Percentiles rank a stretch among this genome's conserved stretches.
These are phyloP conservation scores for Tipula unca DNA, from an alignment of 2,888 invertebrate species.

Conservation along the genomic window DNA sequence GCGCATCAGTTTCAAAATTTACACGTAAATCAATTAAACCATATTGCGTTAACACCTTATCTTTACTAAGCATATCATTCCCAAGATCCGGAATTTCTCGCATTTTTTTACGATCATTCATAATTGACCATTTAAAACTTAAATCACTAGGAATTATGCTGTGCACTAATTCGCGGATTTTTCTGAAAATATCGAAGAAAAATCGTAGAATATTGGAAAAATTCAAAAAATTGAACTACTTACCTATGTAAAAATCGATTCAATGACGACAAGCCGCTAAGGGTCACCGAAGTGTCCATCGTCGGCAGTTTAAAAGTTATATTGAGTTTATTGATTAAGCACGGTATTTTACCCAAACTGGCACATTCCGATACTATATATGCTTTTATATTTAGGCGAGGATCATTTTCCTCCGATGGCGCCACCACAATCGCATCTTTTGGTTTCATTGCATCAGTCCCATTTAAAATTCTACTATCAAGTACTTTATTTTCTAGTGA, in stretches of 20 bases:
- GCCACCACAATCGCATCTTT: neutral
- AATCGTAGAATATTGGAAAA: neutral
- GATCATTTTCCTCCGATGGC: neutral
- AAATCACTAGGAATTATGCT: neutral
- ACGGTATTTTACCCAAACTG: neutral
- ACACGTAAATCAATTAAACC: neutral
- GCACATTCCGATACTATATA: neutral
- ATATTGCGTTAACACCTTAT: neutral
- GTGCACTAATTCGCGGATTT: neutral
- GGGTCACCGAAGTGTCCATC: neutral
- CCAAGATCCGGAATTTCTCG: neutral
- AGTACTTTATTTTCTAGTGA: neutral
- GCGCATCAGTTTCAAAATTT: neutral
- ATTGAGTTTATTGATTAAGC: neutral
- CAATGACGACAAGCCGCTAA: neutral
- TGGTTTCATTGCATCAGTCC: neutral
- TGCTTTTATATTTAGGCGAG: neutral
- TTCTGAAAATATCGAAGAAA: neutral
- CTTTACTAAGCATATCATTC: neutral
- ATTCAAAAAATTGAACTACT: neutral
- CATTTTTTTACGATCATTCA: neutral
- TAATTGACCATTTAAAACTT: neutral
- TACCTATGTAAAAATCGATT: neutral
- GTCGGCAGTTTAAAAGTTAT: neutral
- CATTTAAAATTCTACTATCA: neutral